These are phyloP conservation scores for Neotoxoptera formosana DNA, from an alignment of 1,140 invertebrate species.

Conservation along the genomic window DNA sequence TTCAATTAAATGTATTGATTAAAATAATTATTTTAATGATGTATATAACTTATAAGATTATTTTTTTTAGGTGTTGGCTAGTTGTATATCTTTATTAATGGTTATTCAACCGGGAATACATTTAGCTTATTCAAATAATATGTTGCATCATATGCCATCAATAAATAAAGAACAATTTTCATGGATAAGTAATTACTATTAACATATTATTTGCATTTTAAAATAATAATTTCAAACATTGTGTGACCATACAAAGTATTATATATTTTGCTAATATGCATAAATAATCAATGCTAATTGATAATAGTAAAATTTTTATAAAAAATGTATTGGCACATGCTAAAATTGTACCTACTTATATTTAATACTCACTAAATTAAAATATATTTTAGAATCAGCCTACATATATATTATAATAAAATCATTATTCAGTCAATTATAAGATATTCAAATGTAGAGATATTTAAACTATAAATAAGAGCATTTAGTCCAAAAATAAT, in stretches of 20 bases:
- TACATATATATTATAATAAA: no score
- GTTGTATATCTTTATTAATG: constrained; percentile 58
- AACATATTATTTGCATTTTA: constrained; percentile 31
- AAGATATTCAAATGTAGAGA: no score
- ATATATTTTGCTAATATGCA: no score
- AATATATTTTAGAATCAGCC: no score
- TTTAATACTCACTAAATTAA: no score
- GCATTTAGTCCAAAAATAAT: no score
- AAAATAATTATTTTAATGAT: not conserved
- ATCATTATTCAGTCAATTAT: no score
- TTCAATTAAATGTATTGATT: not conserved
- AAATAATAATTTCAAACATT: not conserved
- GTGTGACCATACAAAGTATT: not conserved
- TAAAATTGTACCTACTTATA: no score
- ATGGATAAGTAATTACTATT: constrained; percentile 60
- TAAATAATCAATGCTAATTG: no score
- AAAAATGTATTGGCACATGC: no score
- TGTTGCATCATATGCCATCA: constrained; percentile 59
- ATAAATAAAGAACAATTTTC: constrained; percentile 59
- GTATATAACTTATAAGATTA: not conserved
- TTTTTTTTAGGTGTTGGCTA: constrained; percentile 50
- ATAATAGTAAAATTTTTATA: no score
- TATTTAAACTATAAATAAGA: no score
- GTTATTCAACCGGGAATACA: constrained; percentile 61
- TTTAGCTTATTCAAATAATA: constrained; percentile 61